phyloP scores from a whole-genome alignment of 1,140 invertebrate species.

The Pectinophora gossypiella region DNA sequence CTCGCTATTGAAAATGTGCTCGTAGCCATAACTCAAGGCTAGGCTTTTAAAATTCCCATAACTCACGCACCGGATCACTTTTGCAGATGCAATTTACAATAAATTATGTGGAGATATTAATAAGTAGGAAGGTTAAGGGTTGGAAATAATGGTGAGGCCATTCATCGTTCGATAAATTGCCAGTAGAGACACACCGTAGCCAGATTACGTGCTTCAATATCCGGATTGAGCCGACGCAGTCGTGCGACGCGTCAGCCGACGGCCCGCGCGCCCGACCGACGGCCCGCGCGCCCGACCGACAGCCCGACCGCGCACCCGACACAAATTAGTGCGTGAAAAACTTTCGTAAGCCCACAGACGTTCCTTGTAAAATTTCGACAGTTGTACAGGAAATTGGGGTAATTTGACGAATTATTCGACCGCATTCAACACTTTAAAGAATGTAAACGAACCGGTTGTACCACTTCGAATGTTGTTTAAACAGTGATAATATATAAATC shows the following conservation, averaged over 20 bases:
- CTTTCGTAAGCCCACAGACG: constrained; percentile 32
- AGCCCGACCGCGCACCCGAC: not conserved
- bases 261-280: constrained; percentile 1
- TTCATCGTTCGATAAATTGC: constrained; percentile 72
- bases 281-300: not conserved
- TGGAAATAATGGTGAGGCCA: constrained; percentile 62
- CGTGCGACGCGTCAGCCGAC: constrained; percentile 17
- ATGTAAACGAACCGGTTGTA: not conserved
- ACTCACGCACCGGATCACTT: constrained; percentile 46
- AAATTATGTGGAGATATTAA: constrained; percentile 72
- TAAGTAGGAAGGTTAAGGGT: constrained; percentile 70
- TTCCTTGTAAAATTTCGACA: constrained; percentile 38
- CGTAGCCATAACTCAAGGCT: not conserved
- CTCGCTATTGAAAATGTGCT: not conserved
- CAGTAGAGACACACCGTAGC: constrained; percentile 65
- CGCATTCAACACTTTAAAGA: not conserved
- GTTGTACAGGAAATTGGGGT: constrained; percentile 35
- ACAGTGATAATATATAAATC: not conserved
- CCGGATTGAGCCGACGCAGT: constrained; percentile 49
- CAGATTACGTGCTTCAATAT: constrained; percentile 74
- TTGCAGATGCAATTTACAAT: constrained; percentile 71
- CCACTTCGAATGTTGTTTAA: no score
- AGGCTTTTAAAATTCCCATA: constrained; percentile 15
- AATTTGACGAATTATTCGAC: constrained; percentile 36
- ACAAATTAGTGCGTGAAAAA: constrained; percentile 41